phyloP scores from a whole-genome alignment of 2,888 invertebrate species.

The Brassicogethes aeneus region DNA sequence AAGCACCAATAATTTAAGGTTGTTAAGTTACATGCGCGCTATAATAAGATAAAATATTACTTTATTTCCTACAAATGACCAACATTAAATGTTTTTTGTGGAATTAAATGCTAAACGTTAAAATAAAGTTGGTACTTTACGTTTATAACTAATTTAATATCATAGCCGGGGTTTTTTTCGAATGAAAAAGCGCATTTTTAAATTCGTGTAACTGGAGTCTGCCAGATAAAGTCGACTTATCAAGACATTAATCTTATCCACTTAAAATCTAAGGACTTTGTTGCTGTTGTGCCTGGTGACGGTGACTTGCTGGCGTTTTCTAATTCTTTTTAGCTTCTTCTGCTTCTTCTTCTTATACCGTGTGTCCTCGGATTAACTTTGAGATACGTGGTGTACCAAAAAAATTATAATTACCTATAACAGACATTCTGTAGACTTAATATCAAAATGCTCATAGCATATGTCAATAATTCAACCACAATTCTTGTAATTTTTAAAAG shows the following conservation, averaged over 20 bases:
- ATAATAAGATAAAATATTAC: slow-evolving; percentile 1
- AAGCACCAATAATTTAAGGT: background rate
- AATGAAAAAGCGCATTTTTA: background rate
- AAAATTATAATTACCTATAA: too few relatives aligned
- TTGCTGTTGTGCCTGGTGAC: too few relatives aligned
- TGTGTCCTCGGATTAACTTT: too few relatives aligned
- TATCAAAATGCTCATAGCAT: too few relatives aligned
- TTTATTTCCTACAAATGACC: background rate
- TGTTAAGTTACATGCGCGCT: background rate
- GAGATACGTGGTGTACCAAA: too few relatives aligned
- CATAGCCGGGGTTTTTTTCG: background rate
- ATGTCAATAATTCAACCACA: too few relatives aligned
- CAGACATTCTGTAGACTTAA: too few relatives aligned
- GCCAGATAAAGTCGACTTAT: background rate
- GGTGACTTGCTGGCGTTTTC: too few relatives aligned
- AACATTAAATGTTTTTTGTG: background rate
- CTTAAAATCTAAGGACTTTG: too few relatives aligned
- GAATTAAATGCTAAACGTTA: background rate
- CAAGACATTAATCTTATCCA: slow-evolving; percentile 1
- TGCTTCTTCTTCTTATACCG: too few relatives aligned
- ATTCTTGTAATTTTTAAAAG: too few relatives aligned
- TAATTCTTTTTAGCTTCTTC: too few relatives aligned
- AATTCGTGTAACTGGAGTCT: background rate
- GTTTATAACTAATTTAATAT: background rate
- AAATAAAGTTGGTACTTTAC: slow-evolving; percentile 1